phyloP scores from a whole-genome alignment of 2,888 invertebrate species.

The Amphipoea lucens region DNA sequence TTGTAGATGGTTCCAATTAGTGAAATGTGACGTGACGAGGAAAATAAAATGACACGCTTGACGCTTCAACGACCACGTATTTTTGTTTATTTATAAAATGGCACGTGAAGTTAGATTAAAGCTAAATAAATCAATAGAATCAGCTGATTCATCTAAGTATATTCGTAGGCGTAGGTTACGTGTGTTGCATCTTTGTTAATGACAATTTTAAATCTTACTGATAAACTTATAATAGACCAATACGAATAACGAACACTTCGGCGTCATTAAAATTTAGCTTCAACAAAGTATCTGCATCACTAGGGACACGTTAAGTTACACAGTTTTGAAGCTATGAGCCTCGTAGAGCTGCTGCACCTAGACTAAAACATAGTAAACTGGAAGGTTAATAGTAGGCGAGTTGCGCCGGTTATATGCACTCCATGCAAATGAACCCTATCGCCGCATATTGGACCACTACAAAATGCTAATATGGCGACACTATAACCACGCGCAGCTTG shows the following conservation, averaged over 20 bases:
- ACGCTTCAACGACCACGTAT: not conserved
- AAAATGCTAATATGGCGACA: slow-evolving; percentile 39
- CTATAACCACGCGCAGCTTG: slow-evolving; percentile 18
- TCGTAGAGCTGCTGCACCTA: slow-evolving; percentile 18
- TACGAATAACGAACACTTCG: not conserved
- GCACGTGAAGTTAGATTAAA: not conserved
- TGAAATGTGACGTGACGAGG: not conserved
- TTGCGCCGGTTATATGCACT: slow-evolving; percentile 42
- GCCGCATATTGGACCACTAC: slow-evolving; percentile 26
- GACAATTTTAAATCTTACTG: too few relatives aligned
- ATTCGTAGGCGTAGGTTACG: not conserved
- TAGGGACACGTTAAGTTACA: not conserved
- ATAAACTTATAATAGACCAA: not conserved
- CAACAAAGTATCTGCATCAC: not conserved
- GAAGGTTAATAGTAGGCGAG: slow-evolving; percentile 34
- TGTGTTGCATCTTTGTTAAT: not conserved
- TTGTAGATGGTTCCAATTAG: not conserved
- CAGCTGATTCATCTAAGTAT: not conserved
- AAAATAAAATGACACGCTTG: not conserved
- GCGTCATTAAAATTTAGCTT: not conserved
- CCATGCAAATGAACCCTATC: slow-evolving; percentile 47
- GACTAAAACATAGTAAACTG: slow-evolving; percentile 45
- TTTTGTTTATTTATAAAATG: slow-evolving; percentile 3
- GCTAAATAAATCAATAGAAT: not conserved
- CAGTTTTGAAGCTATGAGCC: not conserved